Evolutionary conservation across 2,888 invertebrate genomes (phyloP).

Genomic region (Zaprionus obscuricornis): DNA sequence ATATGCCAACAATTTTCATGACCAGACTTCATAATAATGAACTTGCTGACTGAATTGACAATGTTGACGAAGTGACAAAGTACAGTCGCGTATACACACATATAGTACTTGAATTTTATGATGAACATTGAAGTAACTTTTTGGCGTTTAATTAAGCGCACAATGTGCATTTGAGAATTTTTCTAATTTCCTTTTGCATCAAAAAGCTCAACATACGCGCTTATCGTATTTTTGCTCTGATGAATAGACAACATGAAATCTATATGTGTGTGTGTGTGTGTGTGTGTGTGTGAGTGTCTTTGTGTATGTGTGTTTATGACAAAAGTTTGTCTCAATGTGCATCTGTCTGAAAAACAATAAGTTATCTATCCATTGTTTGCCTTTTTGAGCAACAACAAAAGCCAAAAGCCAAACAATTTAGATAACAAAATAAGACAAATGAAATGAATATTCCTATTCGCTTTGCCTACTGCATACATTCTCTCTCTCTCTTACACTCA

Average conservation of each 20-base stretch:
- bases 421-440: constrained; percentile 58
- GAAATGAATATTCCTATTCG: too few species aligned
- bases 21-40: constrained; percentile 2
- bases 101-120: too few species aligned
- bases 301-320: constrained; percentile 2
- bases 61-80: too few species aligned
- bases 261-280: background rate
- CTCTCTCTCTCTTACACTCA: too few species aligned
- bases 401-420: constrained; percentile 61
- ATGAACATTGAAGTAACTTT: constrained; percentile 1
- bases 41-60: too few species aligned
- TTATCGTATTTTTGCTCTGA: constrained; percentile 42
- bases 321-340: constrained; percentile 49
- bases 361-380: constrained; percentile 58
- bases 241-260: constrained; percentile 47
- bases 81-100: too few species aligned
- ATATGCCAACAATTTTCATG: background rate
- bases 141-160: constrained; percentile 62
- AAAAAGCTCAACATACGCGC: constrained; percentile 32
- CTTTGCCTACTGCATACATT: too few species aligned
- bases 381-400: constrained; percentile 69
- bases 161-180: constrained; percentile 56
- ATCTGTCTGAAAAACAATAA: constrained; percentile 62
- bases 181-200: constrained; percentile 69
- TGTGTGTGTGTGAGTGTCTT: background rate